Conservation (phyloP, 1,140 invertebrate species). For the Heterodera schachtii region DNA sequence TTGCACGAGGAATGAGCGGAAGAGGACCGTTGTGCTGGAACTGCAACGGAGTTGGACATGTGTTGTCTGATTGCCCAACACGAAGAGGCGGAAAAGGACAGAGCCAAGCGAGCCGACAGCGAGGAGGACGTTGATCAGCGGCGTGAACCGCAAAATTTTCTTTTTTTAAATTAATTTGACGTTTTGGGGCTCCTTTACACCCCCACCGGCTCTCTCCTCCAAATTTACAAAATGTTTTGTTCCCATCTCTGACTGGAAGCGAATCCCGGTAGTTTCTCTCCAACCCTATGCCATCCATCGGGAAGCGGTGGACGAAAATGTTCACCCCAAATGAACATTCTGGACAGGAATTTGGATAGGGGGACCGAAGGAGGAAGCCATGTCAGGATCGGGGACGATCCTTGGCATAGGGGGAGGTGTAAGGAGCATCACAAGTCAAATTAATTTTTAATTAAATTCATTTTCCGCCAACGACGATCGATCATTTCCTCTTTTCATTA, state of each 20-base stretch:
- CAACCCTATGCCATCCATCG: neutral
- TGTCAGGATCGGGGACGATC: neutral
- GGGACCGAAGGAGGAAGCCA: neutral
- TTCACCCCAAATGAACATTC: neutral
- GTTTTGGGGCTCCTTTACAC: neutral
- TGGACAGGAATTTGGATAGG: neutral
- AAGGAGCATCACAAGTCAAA: neutral
- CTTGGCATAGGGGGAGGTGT: neutral
- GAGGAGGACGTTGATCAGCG: neutral
- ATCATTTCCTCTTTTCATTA: too few relatives aligned
- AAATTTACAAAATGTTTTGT: neutral
- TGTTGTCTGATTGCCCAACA: neutral
- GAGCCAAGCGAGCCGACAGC: neutral
- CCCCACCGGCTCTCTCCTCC: neutral
- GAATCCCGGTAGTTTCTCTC: neutral
- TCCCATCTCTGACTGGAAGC: neutral
- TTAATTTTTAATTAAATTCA: too few relatives aligned
- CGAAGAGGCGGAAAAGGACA: neutral
- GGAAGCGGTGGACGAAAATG: neutral
- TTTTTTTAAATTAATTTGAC: neutral
- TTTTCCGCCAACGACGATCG: too few relatives aligned
- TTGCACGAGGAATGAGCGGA: neutral
- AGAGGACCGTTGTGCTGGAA: neutral
- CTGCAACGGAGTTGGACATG: neutral
- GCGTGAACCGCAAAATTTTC: neutral